phyloP scores from a whole-genome alignment of 2,113 vertebrate genomes.

The Ramphastos sulfuratus region DNA sequence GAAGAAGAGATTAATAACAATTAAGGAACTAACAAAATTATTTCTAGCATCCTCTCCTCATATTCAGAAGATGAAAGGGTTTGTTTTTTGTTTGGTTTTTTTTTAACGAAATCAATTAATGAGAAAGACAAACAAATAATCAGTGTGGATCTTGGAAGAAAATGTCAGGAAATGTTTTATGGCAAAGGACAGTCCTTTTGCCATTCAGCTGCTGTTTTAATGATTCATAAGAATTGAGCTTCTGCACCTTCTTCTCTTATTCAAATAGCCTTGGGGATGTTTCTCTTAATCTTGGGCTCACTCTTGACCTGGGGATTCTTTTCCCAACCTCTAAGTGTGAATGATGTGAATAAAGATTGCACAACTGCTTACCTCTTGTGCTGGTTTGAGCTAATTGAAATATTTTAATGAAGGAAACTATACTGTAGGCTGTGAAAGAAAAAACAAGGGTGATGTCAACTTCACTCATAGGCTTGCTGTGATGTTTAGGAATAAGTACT shows the following conservation, averaged over 20 bases:
- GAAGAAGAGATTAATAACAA: background rate
- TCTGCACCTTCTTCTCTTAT: background rate
- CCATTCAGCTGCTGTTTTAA: constrained; percentile 47
- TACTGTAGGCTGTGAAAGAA: no score
- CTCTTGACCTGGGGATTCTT: constrained; percentile 29
- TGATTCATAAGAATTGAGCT: background rate
- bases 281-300: constrained; percentile 51
- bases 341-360: background rate
- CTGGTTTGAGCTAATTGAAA: no score
- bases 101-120: constrained; percentile 33
- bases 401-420: constrained; percentile 5
- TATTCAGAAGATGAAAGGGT: background rate
- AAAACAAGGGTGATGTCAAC: no score
- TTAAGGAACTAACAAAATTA: background rate
- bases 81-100: background rate
- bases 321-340: background rate
- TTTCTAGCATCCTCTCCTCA: background rate
- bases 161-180: constrained; percentile 10
- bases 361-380: background rate
- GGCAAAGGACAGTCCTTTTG: constrained; percentile 14
- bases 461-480: no score
- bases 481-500: no score
- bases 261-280: constrained; percentile 12
- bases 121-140: constrained; percentile 11
- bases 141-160: background rate